Evolutionary conservation across 1,140 invertebrate species (phyloP).

Genomic region (Teleopsis dalmanni): DNA sequence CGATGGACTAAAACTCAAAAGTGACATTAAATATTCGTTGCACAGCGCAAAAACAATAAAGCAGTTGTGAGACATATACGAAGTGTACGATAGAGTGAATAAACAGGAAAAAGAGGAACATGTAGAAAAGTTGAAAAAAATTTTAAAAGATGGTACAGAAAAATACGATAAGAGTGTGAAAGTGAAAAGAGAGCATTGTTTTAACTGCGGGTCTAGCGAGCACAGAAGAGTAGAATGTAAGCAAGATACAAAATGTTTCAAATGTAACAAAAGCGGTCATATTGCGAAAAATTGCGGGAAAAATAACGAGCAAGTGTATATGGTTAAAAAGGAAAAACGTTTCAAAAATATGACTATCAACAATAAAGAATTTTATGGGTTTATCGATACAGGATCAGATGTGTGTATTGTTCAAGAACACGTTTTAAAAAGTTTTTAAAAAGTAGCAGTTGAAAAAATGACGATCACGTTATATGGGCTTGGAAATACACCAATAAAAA

Average conservation of each 20-base stretch:
- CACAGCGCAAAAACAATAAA: constrained; percentile 1
- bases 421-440: background rate
- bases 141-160: background rate
- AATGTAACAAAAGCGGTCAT: background rate
- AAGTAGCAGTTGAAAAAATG: background rate
- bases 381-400: background rate
- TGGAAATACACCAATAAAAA: background rate
- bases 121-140: background rate
- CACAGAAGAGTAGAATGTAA: background rate
- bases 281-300: background rate
- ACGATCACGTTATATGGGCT: background rate
- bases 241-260: constrained; percentile 4
- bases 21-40: background rate
- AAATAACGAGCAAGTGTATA: background rate
- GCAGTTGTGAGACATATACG: background rate
- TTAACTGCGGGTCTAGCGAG: constrained; percentile 1
- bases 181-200: background rate
- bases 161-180: background rate
- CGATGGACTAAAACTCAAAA: background rate
- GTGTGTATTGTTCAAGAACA: background rate
- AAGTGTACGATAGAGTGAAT: background rate
- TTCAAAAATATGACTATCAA: background rate
- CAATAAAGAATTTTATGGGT: background rate
- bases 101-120: background rate
- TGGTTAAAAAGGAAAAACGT: background rate